phyloP scores from a whole-genome alignment of 2,888 invertebrate genomes.

The Prosopocoilus inquinatus region DNA sequence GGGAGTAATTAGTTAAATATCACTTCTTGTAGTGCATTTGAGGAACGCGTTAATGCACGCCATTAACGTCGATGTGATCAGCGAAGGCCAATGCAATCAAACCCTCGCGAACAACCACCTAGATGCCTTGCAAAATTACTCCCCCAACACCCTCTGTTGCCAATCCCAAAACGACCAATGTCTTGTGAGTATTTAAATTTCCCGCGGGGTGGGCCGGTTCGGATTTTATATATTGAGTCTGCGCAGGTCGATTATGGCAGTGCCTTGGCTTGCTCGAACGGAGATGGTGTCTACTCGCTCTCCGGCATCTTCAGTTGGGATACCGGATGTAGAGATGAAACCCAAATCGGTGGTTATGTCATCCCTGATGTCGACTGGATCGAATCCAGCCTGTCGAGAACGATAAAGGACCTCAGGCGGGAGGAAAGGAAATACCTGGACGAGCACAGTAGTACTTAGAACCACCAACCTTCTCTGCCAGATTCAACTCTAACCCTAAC shows the following conservation, averaged over 20 bases:
- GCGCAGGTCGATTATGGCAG: slow-evolving; percentile 69
- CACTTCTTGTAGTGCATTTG: slow-evolving; percentile 62
- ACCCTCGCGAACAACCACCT: slow-evolving; percentile 58
- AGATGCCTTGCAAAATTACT: slow-evolving; percentile 57
- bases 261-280: slow-evolving; percentile 74
- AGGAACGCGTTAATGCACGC: slow-evolving; percentile 75
- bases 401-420: slow-evolving; percentile 44
- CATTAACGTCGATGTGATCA: slow-evolving; percentile 65
- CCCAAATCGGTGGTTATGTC: slow-evolving; percentile 50
- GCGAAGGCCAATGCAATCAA: slow-evolving; percentile 61
- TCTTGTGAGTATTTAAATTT: slow-evolving; percentile 55
- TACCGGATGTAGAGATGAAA: slow-evolving; percentile 59
- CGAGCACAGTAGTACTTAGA: not conserved
- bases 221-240: slow-evolving; percentile 11
- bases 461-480: too few species aligned
- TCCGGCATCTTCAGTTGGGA: slow-evolving; percentile 77
- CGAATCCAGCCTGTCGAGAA: slow-evolving; percentile 42
- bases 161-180: slow-evolving; percentile 71
- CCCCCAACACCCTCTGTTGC: slow-evolving; percentile 69
- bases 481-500: too few species aligned
- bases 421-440: slow-evolving; percentile 34
- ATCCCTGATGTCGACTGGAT: slow-evolving; percentile 53
- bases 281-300: slow-evolving; percentile 66
- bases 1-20: not conserved
- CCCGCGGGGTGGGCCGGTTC: not conserved